phyloP scores from a whole-genome alignment of 1,140 invertebrate species.

The Rhizoglyphus robini region DNA sequence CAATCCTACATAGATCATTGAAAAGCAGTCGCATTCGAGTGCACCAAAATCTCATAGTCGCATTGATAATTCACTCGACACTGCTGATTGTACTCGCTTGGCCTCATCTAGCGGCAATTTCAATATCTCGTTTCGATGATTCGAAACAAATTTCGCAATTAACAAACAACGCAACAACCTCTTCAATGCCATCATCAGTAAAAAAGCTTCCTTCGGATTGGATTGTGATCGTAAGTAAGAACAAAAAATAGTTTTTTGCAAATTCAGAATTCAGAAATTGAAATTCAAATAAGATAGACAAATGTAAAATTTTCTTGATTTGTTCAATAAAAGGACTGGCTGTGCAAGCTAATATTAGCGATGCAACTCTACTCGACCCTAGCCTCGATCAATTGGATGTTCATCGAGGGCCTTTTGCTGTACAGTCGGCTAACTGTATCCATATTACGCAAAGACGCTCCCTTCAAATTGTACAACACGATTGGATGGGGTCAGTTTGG shows the following conservation, averaged over 20 bases:
- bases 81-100: constrained; percentile 35
- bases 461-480: constrained; percentile 38
- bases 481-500: constrained; percentile 42
- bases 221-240: too few species aligned
- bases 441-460: constrained; percentile 38
- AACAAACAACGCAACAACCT: too few species aligned
- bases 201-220: too few species aligned
- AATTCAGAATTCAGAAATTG: too few species aligned
- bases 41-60: constrained; percentile 39
- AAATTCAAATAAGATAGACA: too few species aligned
- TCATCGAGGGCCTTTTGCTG: constrained; percentile 42
- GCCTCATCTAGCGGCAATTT: constrained; percentile 24
- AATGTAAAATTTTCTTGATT: background rate
- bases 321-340: constrained; percentile 31
- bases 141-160: background rate
- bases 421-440: constrained; percentile 38
- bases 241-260: too few species aligned
- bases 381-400: constrained; percentile 45
- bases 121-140: background rate
- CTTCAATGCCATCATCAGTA: too few species aligned
- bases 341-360: constrained; percentile 38
- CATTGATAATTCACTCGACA: constrained; percentile 36
- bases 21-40: constrained; percentile 38
- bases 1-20: constrained; percentile 34
- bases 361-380: constrained; percentile 38